These are phyloP conservation scores for Nomada fabriciana DNA, from an alignment of 2,888 invertebrate species.

Conservation along the genomic window DNA sequence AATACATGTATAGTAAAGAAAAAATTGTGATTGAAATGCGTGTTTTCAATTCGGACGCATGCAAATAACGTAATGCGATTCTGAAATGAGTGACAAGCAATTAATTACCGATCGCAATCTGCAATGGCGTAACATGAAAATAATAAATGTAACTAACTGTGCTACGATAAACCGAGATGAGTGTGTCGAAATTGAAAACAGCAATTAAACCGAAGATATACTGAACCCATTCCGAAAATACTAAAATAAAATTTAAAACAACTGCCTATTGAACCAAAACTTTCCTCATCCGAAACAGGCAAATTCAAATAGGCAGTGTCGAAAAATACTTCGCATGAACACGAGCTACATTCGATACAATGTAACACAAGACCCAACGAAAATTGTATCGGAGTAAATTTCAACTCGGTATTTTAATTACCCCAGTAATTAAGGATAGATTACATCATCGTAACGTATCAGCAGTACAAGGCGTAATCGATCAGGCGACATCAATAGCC, in stretches of 20 bases:
- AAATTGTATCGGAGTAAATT: not conserved
- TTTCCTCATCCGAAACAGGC: too few species aligned
- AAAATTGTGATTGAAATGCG: too few species aligned
- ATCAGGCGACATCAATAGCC: conserved; percentile 38
- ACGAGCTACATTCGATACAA: not conserved
- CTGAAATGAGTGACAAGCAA: not conserved
- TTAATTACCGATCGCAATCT: conserved; percentile 21
- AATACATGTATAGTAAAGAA: too few species aligned
- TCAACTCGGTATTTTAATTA: conserved; percentile 10
- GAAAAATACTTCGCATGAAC: not conserved
- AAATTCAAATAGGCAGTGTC: too few species aligned
- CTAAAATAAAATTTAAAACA: too few species aligned
- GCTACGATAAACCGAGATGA: not conserved
- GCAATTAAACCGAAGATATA: not conserved
- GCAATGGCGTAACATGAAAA: not conserved
- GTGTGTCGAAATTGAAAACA: not conserved
- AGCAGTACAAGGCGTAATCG: conserved; percentile 41
- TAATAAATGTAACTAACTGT: not conserved
- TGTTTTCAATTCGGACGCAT: not conserved
- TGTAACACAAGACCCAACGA: not conserved
- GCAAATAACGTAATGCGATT: not conserved
- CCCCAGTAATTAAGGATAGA: conserved; percentile 28
- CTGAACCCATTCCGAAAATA: too few species aligned
- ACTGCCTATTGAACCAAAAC: too few species aligned
- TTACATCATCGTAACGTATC: conserved; percentile 49